Evolutionary conservation across 2,888 invertebrate genomes (phyloP).

Genomic region (Galeopsomyia nigrocyanea): DNA sequence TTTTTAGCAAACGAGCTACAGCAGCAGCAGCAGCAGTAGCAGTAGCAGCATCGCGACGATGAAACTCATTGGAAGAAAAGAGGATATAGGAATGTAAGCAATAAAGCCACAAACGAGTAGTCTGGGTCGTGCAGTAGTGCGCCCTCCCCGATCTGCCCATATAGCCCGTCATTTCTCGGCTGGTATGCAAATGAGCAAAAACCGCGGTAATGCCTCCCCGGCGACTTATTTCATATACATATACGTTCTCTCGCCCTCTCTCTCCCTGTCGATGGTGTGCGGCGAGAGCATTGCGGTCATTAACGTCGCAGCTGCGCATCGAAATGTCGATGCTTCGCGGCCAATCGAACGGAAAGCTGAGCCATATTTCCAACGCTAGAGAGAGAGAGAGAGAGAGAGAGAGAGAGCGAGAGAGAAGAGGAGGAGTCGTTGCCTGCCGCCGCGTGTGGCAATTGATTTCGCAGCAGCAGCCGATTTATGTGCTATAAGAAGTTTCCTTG

Average conservation of each 20-base stretch:
- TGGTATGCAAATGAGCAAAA: constrained; percentile 30
- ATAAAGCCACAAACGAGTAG: too few relatives aligned
- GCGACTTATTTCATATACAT: constrained; percentile 10
- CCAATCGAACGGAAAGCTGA: constrained; percentile 28
- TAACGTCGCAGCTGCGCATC: constrained; percentile 16
- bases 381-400: constrained; percentile 3
- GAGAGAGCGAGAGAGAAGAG: constrained; percentile 9
- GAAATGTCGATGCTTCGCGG: constrained; percentile 15
- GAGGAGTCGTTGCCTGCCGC: background rate
- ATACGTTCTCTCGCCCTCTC: too few relatives aligned
- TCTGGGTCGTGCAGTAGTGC: too few relatives aligned
- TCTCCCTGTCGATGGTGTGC: background rate
- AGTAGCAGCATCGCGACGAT: too few relatives aligned
- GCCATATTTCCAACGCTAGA: constrained; percentile 26
- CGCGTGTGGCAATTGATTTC: constrained; percentile 33
- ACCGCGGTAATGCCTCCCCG: constrained; percentile 1
- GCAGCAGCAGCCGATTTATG: constrained; percentile 21
- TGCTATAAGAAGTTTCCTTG: constrained; percentile 10
- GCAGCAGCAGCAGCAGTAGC: too few relatives aligned
- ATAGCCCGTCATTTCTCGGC: too few relatives aligned
- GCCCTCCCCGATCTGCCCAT: too few relatives aligned
- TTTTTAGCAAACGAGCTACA: too few relatives aligned
- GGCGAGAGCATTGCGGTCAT: background rate
- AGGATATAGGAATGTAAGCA: too few relatives aligned
- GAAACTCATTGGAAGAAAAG: too few relatives aligned